Percentiles rank a stretch among this genome's conserved stretches.
These are phyloP conservation scores for Smittia aterrima DNA, from an alignment of 2,888 invertebrate genomes.

Conservation along the genomic window DNA sequence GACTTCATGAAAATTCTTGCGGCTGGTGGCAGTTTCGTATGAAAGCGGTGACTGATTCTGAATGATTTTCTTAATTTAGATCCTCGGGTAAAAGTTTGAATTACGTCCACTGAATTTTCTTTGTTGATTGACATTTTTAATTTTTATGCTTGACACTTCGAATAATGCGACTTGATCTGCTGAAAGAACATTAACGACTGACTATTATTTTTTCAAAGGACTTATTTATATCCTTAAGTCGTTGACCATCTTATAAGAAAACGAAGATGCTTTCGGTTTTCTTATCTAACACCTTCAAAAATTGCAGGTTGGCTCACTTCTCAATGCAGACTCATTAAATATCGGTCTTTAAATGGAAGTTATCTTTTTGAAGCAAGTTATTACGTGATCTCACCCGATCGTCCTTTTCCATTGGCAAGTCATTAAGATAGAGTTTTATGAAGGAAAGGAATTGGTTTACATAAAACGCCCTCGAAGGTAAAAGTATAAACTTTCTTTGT, in stretches of 20 bases:
- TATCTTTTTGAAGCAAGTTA: no score
- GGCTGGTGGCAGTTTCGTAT: slow-evolving; percentile 13
- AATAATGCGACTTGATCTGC: neutral
- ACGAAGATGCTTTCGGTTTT: no score
- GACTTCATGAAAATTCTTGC: slow-evolving; percentile 12
- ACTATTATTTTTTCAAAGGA: no score
- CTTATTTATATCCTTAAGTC: no score
- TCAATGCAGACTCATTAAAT: no score
- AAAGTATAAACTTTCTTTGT: neutral
- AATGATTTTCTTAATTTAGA: neutral
- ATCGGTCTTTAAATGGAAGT: no score
- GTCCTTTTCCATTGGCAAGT: neutral
- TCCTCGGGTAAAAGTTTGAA: slow-evolving; percentile 15
- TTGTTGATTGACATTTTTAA: neutral
- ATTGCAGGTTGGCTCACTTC: no score
- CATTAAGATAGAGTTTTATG: slow-evolving; percentile 25
- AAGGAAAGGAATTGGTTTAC: slow-evolving; percentile 23
- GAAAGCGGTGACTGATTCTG: neutral
- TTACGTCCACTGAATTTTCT: neutral
- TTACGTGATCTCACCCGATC: neutral
- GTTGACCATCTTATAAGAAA: no score
- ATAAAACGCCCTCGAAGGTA: neutral
- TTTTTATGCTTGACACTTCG: neutral
- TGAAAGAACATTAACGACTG: neutral
- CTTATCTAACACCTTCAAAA: no score